Evolutionary conservation across 2,797 vertebrate genomes (phyloP), one percentile per base, ranked within the genome.

Genomic region (Coilia nasus): DNA sequence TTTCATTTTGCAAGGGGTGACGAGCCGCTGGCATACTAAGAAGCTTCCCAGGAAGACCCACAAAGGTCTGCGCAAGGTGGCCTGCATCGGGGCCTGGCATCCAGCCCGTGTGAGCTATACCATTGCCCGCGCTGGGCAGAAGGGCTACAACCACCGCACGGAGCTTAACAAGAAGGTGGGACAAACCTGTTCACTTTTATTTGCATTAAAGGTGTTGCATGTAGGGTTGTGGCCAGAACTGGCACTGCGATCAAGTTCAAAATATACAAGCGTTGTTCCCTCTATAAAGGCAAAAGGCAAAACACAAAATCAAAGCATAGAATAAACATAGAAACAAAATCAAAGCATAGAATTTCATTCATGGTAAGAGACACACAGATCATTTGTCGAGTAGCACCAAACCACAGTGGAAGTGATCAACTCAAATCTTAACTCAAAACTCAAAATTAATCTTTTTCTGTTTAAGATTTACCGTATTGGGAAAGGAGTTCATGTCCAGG

Each of bases 161-260:
- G 98, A 99, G 92, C 62, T 98, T 92, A 99, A 99, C 94, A 99
- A 99, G 95, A 99, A 99, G 96, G 98, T 97, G 46, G n/a, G 64
- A 0, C 56, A 21, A 6, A 82, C 10, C 28, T n/a, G 50, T 54
- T 2, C 9, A 6, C 9, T 21, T 71, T 11, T 28, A 6, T 78
- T 6, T 78, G 71, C 9, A 31, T 41, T 17, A 15, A 67, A 41
- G 35, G 35, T 41, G 35, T 41, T 41, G 35, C 5, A 41, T 41
- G 35, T 41, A 41, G 5, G 35, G 35, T 41, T 41, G 35, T 41
- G 5, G 35, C 35, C 35, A 41, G 21, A 21, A 41, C 35, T 41
- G 35, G 35, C 35, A 41, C 35, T 41, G 35, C 35, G 5, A 41
- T 41, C 35, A 41, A 41, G 35, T 41, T 41, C 35, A 41, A 41